Evolutionary conservation across 2,113 vertebrate species (phyloP).

Genomic region (Alethe diademata): DNA sequence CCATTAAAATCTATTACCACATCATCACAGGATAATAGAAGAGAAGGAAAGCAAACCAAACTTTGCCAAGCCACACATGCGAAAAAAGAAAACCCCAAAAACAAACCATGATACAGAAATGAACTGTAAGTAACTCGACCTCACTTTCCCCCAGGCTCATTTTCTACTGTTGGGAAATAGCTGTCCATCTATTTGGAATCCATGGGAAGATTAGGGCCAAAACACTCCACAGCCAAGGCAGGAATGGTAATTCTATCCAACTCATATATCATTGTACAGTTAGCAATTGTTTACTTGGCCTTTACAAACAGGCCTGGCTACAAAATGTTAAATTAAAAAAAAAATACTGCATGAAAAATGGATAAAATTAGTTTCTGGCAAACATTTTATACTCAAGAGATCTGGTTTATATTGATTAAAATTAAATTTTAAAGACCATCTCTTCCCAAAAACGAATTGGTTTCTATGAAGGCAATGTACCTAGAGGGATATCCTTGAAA

Average conservation of each 20-base stretch:
- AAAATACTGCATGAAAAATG: neutral
- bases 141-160: neutral
- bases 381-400: constrained; percentile 18
- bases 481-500: constrained; percentile 27
- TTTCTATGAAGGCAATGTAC: constrained; percentile 26
- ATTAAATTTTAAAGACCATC: constrained; percentile 60
- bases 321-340: neutral
- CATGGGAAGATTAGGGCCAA: neutral
- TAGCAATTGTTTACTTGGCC: constrained; percentile 35
- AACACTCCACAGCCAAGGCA: constrained; percentile 1
- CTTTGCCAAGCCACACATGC: neutral
- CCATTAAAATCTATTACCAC: neutral
- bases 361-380: constrained; percentile 51
- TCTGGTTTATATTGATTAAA: constrained; percentile 59
- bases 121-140: neutral
- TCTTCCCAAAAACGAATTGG: constrained; percentile 26
- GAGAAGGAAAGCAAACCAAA: neutral
- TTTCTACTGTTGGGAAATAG: neutral
- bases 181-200: neutral
- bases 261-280: neutral
- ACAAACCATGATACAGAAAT: neutral
- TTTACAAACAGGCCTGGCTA: constrained; percentile 40
- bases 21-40: neutral
- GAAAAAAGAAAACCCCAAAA: neutral
- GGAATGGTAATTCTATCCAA: neutral